These are phyloP conservation scores for Lepisosteus oculatus DNA, from an alignment of 2,113 vertebrate species.

Conservation along the genomic window DNA sequence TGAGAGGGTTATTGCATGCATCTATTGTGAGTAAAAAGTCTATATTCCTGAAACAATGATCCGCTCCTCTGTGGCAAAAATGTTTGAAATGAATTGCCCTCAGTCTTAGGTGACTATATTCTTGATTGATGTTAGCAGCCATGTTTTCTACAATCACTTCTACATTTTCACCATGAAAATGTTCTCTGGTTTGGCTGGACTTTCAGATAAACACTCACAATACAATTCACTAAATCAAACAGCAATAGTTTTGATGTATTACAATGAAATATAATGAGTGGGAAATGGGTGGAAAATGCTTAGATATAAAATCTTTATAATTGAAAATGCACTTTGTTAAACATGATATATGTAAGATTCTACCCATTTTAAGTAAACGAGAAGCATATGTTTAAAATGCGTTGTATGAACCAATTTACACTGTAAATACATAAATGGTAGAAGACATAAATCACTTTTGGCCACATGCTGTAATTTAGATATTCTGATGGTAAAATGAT, in stretches of 20 bases:
- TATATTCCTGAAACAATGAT: conserved; percentile 6
- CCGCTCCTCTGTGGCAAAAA: conserved; percentile 6
- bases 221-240: not conserved
- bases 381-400: not conserved
- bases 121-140: not conserved
- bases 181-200: conserved; percentile 2
- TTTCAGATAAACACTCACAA: conserved; percentile 6
- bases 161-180: conserved; percentile 2
- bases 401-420: no score
- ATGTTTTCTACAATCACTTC: no score
- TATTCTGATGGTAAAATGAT: no score
- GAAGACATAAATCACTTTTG: no score
- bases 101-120: not conserved
- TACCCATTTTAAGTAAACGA: not conserved
- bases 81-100: not conserved
- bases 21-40: not conserved
- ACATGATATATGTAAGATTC: not conserved
- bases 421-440: no score
- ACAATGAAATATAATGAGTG: no score
- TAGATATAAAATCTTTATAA: not conserved
- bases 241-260: not conserved
- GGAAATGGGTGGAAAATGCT: no score
- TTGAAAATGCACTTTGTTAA: conserved; percentile 5
- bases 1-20: not conserved
- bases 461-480: no score